Evolutionary conservation across 2,888 invertebrate species (phyloP).

Genomic region (Drosophila eohydei): DNA sequence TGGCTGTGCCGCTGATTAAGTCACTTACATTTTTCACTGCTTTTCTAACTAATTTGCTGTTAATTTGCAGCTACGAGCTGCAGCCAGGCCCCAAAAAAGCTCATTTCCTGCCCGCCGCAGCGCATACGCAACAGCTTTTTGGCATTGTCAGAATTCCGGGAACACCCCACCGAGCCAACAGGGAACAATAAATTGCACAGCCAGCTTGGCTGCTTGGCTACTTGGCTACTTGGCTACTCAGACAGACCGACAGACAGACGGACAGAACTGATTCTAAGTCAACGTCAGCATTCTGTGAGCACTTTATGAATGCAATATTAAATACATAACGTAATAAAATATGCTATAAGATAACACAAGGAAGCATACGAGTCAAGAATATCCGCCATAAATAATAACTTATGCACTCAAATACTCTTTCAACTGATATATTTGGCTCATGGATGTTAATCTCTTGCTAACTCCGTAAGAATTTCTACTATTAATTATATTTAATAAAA

Average conservation of each 20-base stretch:
- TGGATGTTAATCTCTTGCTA: too few species aligned
- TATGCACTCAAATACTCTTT: background rate
- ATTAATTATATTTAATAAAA: too few species aligned
- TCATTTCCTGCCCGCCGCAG: conserved; percentile 43
- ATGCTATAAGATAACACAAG: background rate
- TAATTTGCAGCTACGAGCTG: conserved; percentile 60
- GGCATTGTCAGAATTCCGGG: conserved; percentile 68
- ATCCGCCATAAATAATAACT: background rate
- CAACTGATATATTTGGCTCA: too few species aligned
- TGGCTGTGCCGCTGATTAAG: conserved; percentile 62
- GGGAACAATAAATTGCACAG: conserved; percentile 23
- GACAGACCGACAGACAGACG: conserved; percentile 7
- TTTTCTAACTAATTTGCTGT: conserved; percentile 75
- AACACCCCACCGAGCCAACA: conserved; percentile 54
- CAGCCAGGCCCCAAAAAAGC: conserved; percentile 12
- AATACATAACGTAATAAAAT: conserved; percentile 7
- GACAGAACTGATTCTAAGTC: conserved; percentile 6
- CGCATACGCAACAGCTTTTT: conserved; percentile 39
- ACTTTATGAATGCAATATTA: background rate
- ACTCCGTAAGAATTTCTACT: too few species aligned
- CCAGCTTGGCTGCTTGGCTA: conserved; percentile 1
- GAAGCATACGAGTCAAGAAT: background rate
- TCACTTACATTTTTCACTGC: conserved; percentile 63
- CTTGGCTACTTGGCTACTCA: background rate
- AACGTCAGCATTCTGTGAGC: conserved; percentile 40